phyloP scores from a whole-genome alignment of 2,888 invertebrate species.

The Apotomis betuletana region DNA sequence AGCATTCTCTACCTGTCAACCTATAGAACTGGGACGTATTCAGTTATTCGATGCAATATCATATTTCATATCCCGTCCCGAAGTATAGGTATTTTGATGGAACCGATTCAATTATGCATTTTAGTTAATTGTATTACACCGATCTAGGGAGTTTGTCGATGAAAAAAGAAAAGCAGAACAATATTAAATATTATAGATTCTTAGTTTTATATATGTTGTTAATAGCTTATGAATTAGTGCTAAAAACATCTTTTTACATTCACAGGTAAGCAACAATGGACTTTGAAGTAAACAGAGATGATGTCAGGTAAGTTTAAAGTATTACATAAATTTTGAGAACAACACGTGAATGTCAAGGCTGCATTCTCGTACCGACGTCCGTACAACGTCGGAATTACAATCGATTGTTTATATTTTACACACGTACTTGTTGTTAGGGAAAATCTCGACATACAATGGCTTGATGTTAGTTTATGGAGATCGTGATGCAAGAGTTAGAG shows the following conservation, averaged over 20 bases:
- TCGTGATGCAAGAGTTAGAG: no score
- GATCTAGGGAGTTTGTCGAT: background rate
- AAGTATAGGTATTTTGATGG: no score
- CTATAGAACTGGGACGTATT: no score
- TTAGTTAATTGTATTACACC: no score
- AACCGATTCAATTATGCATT: no score
- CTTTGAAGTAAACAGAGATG: background rate
- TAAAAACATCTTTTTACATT: slow-evolving; percentile 47
- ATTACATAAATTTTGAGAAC: slow-evolving; percentile 27
- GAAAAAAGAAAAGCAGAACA: background rate
- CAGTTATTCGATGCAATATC: no score
- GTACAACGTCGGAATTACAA: slow-evolving; percentile 28
- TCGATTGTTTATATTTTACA: slow-evolving; percentile 30
- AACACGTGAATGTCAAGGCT: slow-evolving; percentile 39
- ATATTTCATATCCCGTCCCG: no score
- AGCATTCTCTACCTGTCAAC: no score
- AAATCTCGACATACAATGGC: slow-evolving; percentile 10
- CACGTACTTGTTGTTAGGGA: slow-evolving; percentile 32
- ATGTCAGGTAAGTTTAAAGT: slow-evolving; percentile 27
- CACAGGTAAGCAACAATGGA: slow-evolving; percentile 59
- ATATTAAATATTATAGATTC: background rate
- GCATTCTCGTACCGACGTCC: slow-evolving; percentile 21
- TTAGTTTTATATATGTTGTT: background rate
- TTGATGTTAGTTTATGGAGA: background rate
- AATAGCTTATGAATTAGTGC: background rate